These are phyloP conservation scores for Meteorus cinctellus DNA, from an alignment of 2,888 invertebrate genomes.

Conservation along the genomic window DNA sequence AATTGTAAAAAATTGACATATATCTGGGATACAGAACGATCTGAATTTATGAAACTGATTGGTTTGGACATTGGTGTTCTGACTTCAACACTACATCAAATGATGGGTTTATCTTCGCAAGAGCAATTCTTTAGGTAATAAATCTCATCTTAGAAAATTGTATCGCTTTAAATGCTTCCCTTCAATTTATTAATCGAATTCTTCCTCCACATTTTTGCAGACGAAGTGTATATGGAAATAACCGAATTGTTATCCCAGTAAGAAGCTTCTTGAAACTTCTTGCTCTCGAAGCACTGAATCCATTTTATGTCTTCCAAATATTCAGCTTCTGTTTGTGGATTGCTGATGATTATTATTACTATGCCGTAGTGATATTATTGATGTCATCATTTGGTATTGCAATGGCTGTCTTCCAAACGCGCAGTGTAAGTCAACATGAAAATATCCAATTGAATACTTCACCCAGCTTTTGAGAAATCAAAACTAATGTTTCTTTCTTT, in stretches of 20 bases:
- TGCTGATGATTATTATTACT: constrained; percentile 91
- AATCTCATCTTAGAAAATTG: background rate
- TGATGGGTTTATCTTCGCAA: constrained; percentile 77
- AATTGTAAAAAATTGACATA: constrained; percentile 89
- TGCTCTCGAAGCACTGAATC: constrained; percentile 89
- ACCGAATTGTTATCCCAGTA: constrained; percentile 88
- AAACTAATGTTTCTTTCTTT: background rate
- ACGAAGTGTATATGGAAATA: constrained; percentile 86
- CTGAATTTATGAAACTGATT: constrained; percentile 81
- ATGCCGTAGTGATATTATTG: constrained; percentile 88
- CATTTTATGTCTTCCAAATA: constrained; percentile 96
- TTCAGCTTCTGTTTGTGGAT: constrained; percentile 94
- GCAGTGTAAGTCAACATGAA: constrained; percentile 78
- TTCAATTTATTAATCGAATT: constrained; percentile 1
- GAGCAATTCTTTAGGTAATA: constrained; percentile 80
- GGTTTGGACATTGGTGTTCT: constrained; percentile 83
- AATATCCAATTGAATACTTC: no score
- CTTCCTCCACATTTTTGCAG: constrained; percentile 72
- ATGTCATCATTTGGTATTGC: constrained; percentile 90
- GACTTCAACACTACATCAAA: constrained; percentile 79
- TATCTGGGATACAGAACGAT: constrained; percentile 84
- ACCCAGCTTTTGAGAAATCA: background rate
- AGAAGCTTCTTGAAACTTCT: constrained; percentile 82
- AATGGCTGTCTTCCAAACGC: constrained; percentile 89
- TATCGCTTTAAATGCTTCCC: background rate